Conservation (phyloP, 2,113 vertebrate genomes). For the Albula glossodonta region DNA sequence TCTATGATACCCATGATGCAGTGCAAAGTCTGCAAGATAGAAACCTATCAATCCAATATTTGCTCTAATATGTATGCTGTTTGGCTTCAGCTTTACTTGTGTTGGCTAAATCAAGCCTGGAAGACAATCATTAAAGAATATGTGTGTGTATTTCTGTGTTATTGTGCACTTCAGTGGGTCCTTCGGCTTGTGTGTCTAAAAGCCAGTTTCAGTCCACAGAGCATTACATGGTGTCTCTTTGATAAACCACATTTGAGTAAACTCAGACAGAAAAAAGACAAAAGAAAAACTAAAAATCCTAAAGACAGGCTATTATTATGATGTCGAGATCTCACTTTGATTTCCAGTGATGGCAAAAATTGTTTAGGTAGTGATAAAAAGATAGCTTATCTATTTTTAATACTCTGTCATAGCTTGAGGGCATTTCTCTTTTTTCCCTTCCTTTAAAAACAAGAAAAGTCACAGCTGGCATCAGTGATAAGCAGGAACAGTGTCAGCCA, state of each 20-base stretch:
- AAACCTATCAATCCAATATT: too few species aligned
- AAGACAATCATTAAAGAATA: not conserved
- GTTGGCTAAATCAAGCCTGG: too few species aligned
- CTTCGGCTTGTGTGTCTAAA: not conserved
- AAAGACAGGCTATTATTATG: not conserved
- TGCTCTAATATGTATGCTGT: too few species aligned
- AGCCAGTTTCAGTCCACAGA: not conserved
- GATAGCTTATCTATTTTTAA: conserved; percentile 22
- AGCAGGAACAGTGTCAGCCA: not conserved
- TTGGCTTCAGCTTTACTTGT: too few species aligned
- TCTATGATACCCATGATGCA: too few species aligned
- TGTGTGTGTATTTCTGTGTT: not conserved
- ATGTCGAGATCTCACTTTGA: conserved; percentile 1
- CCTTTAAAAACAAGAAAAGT: not conserved
- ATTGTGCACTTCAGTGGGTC: too few species aligned
- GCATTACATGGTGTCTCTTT: not conserved
- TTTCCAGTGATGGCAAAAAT: not conserved
- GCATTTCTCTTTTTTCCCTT: not conserved
- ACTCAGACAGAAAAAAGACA: not conserved
- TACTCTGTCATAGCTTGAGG: conserved; percentile 1
- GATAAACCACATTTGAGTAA: not conserved
- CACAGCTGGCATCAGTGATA: not conserved
- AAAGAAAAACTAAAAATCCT: not conserved
- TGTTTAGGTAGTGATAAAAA: conserved; percentile 4
- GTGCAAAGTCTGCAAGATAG: too few species aligned